Percentiles rank a stretch among this genome's conserved stretches.
Evolutionary conservation across 2,888 invertebrate genomes (phyloP).

Genomic region (Ellobium chinense): DNA sequence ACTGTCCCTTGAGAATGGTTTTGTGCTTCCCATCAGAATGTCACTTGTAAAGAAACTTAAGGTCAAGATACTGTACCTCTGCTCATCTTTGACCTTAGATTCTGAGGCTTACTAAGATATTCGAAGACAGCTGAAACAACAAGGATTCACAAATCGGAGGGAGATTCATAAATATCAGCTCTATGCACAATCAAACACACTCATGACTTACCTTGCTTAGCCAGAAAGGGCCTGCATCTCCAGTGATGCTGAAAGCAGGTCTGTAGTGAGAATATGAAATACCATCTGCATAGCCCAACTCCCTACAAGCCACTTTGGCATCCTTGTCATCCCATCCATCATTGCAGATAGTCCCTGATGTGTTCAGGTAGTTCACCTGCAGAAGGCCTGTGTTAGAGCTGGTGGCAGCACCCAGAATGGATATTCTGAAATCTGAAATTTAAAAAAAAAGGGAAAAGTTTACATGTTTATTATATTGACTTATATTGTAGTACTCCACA

Average conservation of each 20-base stretch:
- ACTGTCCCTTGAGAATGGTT: too few relatives aligned
- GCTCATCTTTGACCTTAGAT: too few relatives aligned
- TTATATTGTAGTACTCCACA: too few relatives aligned
- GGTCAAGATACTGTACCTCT: too few relatives aligned
- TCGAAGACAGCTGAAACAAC: too few relatives aligned
- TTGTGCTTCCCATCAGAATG: too few relatives aligned
- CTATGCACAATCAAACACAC: too few relatives aligned
- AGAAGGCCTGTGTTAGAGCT: conserved; percentile 58
- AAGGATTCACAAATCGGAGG: background rate
- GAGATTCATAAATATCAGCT: background rate
- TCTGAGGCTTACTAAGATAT: too few relatives aligned
- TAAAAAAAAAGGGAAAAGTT: background rate
- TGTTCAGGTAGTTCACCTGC: conserved; percentile 56
- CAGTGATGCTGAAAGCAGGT: conserved; percentile 54
- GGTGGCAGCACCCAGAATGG: conserved; percentile 35
- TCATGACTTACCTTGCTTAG: conserved; percentile 78
- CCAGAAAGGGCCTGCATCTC: conserved; percentile 81
- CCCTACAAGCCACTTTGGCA: conserved; percentile 63
- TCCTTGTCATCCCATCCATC: conserved; percentile 65
- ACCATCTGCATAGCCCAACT: conserved; percentile 55
- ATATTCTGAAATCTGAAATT: conserved; percentile 56
- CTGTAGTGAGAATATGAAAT: conserved; percentile 66
- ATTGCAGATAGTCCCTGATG: conserved; percentile 64
- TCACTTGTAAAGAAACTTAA: too few relatives aligned
- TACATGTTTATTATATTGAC: too few relatives aligned